Evolutionary conservation across 2,113 vertebrate genomes (phyloP).

Genomic region (Ptyas mucosa): DNA sequence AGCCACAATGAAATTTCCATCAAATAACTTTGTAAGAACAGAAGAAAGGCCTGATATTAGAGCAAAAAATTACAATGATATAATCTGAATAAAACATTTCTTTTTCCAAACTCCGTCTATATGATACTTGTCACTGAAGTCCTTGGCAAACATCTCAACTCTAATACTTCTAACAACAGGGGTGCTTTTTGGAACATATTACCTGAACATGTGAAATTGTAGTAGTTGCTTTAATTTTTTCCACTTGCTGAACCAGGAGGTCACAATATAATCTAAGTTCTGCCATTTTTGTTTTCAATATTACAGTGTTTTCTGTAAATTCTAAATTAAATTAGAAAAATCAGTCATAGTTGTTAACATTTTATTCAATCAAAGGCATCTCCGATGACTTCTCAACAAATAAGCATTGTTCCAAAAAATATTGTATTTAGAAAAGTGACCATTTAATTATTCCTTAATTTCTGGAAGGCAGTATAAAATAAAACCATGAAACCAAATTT

Average conservation of each 20-base stretch:
- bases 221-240: slow-evolving; percentile 80
- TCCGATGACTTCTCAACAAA: neutral
- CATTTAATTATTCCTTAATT: neutral
- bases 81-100: neutral
- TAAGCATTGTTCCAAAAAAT: neutral
- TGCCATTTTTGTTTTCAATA: slow-evolving; percentile 94
- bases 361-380: neutral
- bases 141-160: neutral
- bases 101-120: neutral
- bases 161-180: neutral
- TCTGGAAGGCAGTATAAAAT: neutral
- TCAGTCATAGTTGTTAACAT: neutral
- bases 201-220: slow-evolving; percentile 68
- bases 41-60: neutral
- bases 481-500: neutral
- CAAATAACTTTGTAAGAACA: neutral
- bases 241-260: slow-evolving; percentile 95
- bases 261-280: slow-evolving; percentile 96
- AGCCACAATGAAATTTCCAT: neutral
- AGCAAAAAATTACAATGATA: neutral
- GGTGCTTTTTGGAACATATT: neutral
- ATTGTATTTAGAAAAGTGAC: neutral
- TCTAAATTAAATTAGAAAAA: slow-evolving; percentile 69
- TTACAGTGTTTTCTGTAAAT: slow-evolving; percentile 92
- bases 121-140: neutral